These are phyloP conservation scores for Zoanthus sociatus DNA, from an alignment of 92 coral and sea anemone species.

Conservation along the genomic window DNA sequence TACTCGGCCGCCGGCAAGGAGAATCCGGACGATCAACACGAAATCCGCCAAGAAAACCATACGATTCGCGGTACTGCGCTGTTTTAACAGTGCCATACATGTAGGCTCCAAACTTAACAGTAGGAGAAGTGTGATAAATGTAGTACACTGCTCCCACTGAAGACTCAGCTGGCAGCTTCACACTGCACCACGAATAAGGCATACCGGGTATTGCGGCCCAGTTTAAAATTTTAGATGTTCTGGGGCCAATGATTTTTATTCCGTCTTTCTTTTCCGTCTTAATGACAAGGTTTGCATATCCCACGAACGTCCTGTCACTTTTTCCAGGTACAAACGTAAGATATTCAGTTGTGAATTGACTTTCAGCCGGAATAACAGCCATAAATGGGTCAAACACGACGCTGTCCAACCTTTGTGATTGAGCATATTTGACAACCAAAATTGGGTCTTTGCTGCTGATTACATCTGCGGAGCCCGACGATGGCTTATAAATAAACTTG, in stretches of 20 bases:
- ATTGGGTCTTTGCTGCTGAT: slow-evolving; percentile 74
- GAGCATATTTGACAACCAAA: slow-evolving; percentile 80
- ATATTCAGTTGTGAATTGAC: slow-evolving; percentile 80
- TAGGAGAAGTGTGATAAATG: slow-evolving; percentile 75
- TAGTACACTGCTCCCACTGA: slow-evolving; percentile 48
- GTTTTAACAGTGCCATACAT: slow-evolving; percentile 70
- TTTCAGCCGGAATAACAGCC: slow-evolving; percentile 76
- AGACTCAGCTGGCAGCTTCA: slow-evolving; percentile 47
- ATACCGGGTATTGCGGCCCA: slow-evolving; percentile 58
- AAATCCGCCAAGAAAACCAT: slow-evolving; percentile 84
- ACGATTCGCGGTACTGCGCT: slow-evolving; percentile 40
- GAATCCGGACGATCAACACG: slow-evolving; percentile 44
- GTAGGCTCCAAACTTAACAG: slow-evolving; percentile 69
- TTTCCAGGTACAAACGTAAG: slow-evolving; percentile 63
- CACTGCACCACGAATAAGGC: slow-evolving; percentile 60
- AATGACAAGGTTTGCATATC: slow-evolving; percentile 59
- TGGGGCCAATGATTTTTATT: slow-evolving; percentile 50
- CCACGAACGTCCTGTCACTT: slow-evolving; percentile 29
- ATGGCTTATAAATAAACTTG: slow-evolving; percentile 44
- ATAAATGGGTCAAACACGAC: slow-evolving; percentile 73
- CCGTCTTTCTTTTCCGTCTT: slow-evolving; percentile 56
- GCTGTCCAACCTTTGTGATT: slow-evolving; percentile 33
- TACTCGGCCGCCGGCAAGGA: slow-evolving; percentile 47
- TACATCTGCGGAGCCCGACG: slow-evolving; percentile 50
- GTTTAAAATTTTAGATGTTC: slow-evolving; percentile 18